A percentile compares a stretch with the other conserved stretches of the same genome.
Evolutionary conservation across 2,797 vertebrate species (phyloP).

Genomic region (Periophthalmus magnuspinnatus): DNA sequence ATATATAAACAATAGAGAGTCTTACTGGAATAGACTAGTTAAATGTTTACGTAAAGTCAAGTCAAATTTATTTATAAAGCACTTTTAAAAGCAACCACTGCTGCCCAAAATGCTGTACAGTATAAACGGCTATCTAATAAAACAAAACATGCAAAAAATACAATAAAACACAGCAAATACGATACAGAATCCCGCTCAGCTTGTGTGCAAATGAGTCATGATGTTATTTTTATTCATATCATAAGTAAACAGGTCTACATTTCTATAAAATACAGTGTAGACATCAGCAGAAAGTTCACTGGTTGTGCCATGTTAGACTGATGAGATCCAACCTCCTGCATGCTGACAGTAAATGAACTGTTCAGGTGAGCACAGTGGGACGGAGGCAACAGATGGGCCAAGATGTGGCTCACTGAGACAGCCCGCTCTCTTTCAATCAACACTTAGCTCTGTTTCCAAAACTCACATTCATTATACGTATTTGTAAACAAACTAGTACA

Average conservation of each 20-base stretch:
- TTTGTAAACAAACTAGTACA: constrained; percentile 47
- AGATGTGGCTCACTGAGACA: constrained; percentile 36
- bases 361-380: constrained; percentile 7
- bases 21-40: neutral
- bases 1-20: neutral
- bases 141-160: too few relatives aligned
- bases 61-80: too few relatives aligned
- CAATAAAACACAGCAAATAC: too few relatives aligned
- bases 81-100: too few relatives aligned
- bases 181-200: too few relatives aligned
- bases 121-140: too few relatives aligned
- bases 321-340: neutral
- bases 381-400: constrained; percentile 51
- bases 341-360: constrained; percentile 3
- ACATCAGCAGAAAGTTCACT: neutral
- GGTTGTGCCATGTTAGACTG: neutral
- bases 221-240: too few relatives aligned
- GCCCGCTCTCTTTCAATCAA: constrained; percentile 41
- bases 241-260: neutral
- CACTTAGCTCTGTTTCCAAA: constrained; percentile 38
- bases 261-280: neutral
- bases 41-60: too few relatives aligned
- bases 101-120: too few relatives aligned
- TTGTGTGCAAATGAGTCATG: too few relatives aligned
- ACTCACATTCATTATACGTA: constrained; percentile 52